phyloP scores from a whole-genome alignment of 1,140 invertebrate species.

The Cherax quadricarinatus region DNA sequence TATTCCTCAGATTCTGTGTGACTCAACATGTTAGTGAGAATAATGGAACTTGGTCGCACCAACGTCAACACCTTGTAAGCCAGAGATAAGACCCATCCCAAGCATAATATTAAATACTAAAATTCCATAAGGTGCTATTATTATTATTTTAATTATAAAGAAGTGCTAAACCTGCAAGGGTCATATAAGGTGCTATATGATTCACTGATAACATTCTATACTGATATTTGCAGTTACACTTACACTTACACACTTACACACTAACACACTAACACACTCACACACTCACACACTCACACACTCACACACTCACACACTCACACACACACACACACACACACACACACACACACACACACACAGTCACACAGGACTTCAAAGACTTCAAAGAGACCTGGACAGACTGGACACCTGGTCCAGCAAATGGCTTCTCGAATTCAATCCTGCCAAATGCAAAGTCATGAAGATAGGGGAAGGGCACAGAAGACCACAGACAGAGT shows the following conservation, averaged over 20 bases:
- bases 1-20: no score
- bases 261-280: no score
- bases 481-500: no score
- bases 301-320: neutral
- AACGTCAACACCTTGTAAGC: neutral
- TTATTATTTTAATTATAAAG: neutral
- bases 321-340: constrained; percentile 10
- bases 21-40: neutral
- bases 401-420: no score
- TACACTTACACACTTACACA: no score
- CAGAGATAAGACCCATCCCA: neutral
- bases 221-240: no score
- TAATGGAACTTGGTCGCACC: neutral
- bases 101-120: neutral
- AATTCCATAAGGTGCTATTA: neutral
- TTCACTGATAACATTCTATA: neutral
- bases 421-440: no score
- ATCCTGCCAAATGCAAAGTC: no score
- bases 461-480: no score
- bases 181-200: neutral
- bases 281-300: no score
- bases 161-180: no score
- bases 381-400: no score
- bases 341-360: constrained; percentile 15
- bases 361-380: neutral